Evolutionary conservation across 1,140 invertebrate species (phyloP).

Genomic region (Polypedilum pembai): DNA sequence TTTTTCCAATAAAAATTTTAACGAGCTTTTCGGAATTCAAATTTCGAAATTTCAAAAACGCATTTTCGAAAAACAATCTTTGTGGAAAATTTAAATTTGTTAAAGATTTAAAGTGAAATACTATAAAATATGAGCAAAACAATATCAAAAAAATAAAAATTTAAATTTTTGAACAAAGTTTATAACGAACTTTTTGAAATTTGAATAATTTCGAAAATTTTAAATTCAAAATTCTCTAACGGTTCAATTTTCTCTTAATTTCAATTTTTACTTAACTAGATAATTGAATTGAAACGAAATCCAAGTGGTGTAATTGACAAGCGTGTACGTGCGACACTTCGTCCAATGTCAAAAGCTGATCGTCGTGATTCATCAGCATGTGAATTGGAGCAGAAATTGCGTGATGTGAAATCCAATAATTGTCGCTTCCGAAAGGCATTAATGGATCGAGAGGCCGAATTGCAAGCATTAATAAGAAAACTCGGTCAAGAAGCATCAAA

Average conservation of each 20-base stretch:
- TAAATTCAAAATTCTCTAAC: constrained; percentile 29
- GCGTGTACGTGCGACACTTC: constrained; percentile 66
- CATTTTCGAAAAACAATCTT: too few species aligned
- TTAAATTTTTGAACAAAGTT: too few species aligned
- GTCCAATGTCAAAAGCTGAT: constrained; percentile 61
- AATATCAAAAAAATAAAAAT: too few species aligned
- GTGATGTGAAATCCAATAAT: constrained; percentile 69
- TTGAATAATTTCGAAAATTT: neutral
- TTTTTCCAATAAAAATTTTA: too few species aligned
- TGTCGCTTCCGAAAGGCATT: constrained; percentile 68
- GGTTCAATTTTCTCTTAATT: constrained; percentile 28
- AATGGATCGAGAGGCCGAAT: constrained; percentile 68
- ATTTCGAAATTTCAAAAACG: too few species aligned
- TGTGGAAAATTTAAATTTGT: too few species aligned
- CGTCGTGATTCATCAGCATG: constrained; percentile 59
- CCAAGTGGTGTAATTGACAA: constrained; percentile 76
- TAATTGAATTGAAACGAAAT: constrained; percentile 81
- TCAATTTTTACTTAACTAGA: constrained; percentile 47
- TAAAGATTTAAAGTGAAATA: too few species aligned
- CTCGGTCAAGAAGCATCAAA: constrained; percentile 41
- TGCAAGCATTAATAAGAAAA: constrained; percentile 50
- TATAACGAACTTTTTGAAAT: too few species aligned
- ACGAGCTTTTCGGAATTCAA: too few species aligned
- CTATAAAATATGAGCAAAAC: too few species aligned
- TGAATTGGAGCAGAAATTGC: constrained; percentile 69